Conservation (phyloP, 2,888 invertebrate genomes). For the Diploptera punctata region DNA sequence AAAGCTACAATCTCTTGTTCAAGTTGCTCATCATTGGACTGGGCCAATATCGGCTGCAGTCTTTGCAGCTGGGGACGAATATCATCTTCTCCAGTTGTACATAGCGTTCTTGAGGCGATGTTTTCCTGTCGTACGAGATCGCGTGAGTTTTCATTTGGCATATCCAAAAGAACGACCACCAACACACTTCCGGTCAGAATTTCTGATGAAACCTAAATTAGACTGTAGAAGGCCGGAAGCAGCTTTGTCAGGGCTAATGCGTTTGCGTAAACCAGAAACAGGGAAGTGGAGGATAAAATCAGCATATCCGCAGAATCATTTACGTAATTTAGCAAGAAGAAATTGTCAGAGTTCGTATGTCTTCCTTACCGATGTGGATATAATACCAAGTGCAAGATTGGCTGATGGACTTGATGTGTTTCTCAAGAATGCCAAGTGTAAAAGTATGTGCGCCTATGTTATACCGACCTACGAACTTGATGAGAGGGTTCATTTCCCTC, state of each 20-base stretch:
- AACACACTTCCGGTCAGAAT: background rate
- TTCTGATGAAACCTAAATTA: conserved; percentile 43
- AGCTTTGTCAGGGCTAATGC: conserved; percentile 65
- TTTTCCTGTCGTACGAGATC: conserved; percentile 72
- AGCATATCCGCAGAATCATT: conserved; percentile 88
- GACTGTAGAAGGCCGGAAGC: conserved; percentile 75
- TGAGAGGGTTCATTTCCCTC: conserved; percentile 76
- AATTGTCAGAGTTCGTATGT: conserved; percentile 78
- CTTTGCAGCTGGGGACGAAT: conserved; percentile 81
- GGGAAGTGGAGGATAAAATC: conserved; percentile 75
- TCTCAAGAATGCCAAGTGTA: conserved; percentile 48
- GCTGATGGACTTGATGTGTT: conserved; percentile 68
- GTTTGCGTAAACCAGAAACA: conserved; percentile 66
- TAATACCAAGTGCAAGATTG: conserved; percentile 80
- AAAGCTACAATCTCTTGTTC: conserved; percentile 76
- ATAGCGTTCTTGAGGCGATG: conserved; percentile 78
- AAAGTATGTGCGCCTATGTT: conserved; percentile 79
- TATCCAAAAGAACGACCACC: conserved; percentile 68
- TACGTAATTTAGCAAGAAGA: conserved; percentile 85
- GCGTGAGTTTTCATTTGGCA: conserved; percentile 78
- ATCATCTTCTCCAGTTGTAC: conserved; percentile 74
- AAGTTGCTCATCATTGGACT: conserved; percentile 80
- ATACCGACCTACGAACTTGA: conserved; percentile 91
- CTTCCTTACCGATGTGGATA: conserved; percentile 87
- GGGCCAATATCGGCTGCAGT: conserved; percentile 86